Conservation (phyloP, 2,797 vertebrate species). For the Dromococcyx pavoninus region DNA sequence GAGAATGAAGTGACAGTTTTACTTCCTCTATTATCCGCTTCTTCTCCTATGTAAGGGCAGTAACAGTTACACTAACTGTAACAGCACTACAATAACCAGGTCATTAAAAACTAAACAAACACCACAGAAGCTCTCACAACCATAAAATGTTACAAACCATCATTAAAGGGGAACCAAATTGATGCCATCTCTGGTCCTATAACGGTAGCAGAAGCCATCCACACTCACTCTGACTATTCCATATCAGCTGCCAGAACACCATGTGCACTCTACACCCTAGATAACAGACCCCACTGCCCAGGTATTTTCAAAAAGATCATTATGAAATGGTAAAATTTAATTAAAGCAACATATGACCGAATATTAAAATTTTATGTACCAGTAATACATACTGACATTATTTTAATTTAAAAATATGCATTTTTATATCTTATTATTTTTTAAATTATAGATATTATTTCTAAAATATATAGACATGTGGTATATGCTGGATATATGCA, state of each 20-base stretch:
- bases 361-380: neutral
- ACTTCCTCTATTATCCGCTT: neutral
- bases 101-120: neutral
- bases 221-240: neutral
- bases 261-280: neutral
- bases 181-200: neutral
- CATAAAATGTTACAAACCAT: fast-evolving
- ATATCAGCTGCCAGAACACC: neutral
- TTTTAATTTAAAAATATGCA: neutral
- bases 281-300: neutral
- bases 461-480: neutral
- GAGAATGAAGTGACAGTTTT: neutral
- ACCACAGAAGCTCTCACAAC: neutral
- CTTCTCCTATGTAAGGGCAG: neutral
- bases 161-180: neutral
- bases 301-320: neutral
- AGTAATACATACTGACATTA: neutral
- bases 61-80: neutral
- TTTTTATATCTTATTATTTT: neutral
- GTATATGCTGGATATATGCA: neutral
- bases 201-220: neutral
- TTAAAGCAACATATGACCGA: neutral
- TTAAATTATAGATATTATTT: neutral
- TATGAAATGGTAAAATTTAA: neutral
- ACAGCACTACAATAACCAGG: neutral